Evolutionary conservation across 1,140 invertebrate genomes (phyloP).

Genomic region (Penaeus vannamei): DNA sequence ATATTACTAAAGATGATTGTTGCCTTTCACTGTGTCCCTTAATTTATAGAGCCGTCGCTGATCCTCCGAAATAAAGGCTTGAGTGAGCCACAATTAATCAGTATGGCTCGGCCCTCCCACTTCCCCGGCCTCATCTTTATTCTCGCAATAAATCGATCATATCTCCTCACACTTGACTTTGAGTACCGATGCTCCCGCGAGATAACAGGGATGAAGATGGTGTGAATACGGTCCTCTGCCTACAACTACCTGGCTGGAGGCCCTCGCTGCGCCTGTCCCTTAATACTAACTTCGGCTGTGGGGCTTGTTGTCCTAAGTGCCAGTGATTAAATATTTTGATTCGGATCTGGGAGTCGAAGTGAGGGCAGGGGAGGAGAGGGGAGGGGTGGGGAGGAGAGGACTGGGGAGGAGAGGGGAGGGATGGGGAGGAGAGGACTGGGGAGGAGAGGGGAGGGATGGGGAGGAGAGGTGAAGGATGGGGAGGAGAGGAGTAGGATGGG

Average conservation of each 20-base stretch:
- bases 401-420: too few species aligned
- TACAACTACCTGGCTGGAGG: neutral
- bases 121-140: conserved; percentile 52
- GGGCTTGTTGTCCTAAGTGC: too few species aligned
- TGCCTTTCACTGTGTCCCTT: conserved; percentile 54
- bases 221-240: conserved; percentile 53
- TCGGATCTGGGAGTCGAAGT: too few species aligned
- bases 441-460: too few species aligned
- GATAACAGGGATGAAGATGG: conserved; percentile 58
- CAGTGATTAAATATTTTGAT: too few species aligned
- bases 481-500: too few species aligned
- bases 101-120: conserved; percentile 26
- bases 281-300: too few species aligned
- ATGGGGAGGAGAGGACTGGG: too few species aligned
- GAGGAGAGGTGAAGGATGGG: too few species aligned
- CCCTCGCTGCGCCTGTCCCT: neutral
- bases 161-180: conserved; percentile 60
- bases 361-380: too few species aligned
- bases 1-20: conserved; percentile 62
- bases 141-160: conserved; percentile 61
- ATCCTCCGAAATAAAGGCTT: conserved; percentile 49
- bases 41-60: conserved; percentile 56
- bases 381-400: too few species aligned
- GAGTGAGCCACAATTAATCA: conserved; percentile 56
- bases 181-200: conserved; percentile 41